Base-by-base conservation (phyloP, 2,113 vertebrate species). In the Protobothrops flavoviridis region DNA sequence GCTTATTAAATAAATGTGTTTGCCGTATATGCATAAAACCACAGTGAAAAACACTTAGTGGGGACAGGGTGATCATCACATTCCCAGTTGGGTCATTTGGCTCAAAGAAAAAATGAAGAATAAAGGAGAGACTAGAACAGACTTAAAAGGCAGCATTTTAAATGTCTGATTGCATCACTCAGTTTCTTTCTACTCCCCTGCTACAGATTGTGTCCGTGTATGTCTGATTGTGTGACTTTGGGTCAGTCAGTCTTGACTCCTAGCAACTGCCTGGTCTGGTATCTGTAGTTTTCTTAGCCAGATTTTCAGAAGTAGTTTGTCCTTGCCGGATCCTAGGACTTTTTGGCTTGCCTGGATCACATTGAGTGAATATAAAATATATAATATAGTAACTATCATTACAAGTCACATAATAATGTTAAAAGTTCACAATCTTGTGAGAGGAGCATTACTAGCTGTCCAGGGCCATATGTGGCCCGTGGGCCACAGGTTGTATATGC, bases 1-100 rank as follows among this genome's bases (percentile, higher is more conserved):
- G 85, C 88, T 48, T 85, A 92, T 89, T 85, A 90, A 85, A 93
- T 86, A 93, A 93, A 74, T 90, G 53, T 86, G 56, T 90, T 86
- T 85, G 55, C 55, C 4, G 74, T 56, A 17, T n/a, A 33, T 57
- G 56, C 74, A 89, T 55, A 90, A 93, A 93, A 92, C 48, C 48
- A 55, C 52, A 86, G 74, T 45, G 86, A 86, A 93, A 17, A 24
- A 45, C 56, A 20, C 24, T 69, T 39, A 9, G 21, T 24, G 45
- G 86, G n/a, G n/a, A 48, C 53, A 3, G 5, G 29, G 13, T n/a
- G n/a, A 8, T 53, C 33, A 61, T 26, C 8, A 21, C 9, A 61
- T 86, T 50, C 88, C 74, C 61, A 86, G 55, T 93, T 55, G 85
- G 88, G 53, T 85, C 29, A 90, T 61, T 90, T 86, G 53, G 55